A percentile compares a stretch with the other conserved stretches of the same genome.
Evolutionary conservation across 1,140 invertebrate species (phyloP).

Genomic region (Aricia agestis): DNA sequence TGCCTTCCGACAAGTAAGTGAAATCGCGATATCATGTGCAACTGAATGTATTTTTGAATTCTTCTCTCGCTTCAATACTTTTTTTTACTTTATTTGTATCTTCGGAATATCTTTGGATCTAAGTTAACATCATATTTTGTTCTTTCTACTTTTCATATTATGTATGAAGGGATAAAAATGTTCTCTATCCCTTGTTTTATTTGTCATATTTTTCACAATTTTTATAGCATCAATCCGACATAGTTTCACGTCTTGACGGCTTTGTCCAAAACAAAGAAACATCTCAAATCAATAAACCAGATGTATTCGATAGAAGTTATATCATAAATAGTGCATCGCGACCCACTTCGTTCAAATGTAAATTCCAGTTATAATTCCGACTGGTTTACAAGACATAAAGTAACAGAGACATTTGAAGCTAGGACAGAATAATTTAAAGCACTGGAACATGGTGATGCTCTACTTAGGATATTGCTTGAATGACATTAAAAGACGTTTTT

Average conservation of each 20-base stretch:
- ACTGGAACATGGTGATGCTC: neutral
- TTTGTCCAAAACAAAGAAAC: neutral
- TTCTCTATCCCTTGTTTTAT: too few relatives aligned
- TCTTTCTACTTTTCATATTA: too few relatives aligned
- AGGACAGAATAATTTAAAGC: neutral
- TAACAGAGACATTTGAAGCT: constrained; percentile 1
- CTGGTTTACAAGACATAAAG: neutral
- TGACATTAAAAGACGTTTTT: neutral
- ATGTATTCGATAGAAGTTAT: neutral
- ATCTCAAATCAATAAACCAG: neutral
- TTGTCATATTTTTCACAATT: too few relatives aligned
- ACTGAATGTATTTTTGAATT: neutral
- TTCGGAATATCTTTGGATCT: too few relatives aligned
- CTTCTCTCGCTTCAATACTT: neutral
- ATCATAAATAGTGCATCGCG: neutral
- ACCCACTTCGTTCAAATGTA: neutral
- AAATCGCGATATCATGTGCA: constrained; percentile 16
- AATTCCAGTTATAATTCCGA: neutral
- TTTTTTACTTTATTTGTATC: too few relatives aligned
- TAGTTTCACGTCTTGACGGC: neutral
- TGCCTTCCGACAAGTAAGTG: constrained; percentile 28
- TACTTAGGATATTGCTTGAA: neutral
- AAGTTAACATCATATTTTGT: too few relatives aligned
- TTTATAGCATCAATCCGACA: neutral
- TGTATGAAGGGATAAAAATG: too few relatives aligned